phyloP scores from a whole-genome alignment of 2,888 invertebrate genomes.

The Papilio elwesi region DNA sequence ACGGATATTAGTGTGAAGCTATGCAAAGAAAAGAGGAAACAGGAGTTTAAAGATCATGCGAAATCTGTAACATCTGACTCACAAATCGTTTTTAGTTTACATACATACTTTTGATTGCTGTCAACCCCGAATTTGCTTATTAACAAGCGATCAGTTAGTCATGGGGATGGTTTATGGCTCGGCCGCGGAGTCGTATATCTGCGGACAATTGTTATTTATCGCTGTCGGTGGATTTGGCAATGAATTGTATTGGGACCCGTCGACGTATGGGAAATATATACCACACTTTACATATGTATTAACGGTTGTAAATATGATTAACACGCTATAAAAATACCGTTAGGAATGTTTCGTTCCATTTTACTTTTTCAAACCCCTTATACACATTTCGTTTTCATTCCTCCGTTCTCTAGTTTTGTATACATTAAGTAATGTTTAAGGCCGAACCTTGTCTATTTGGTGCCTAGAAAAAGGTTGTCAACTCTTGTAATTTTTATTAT shows the following conservation, averaged over 20 bases:
- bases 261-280: background rate
- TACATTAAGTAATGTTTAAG: no score
- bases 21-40: no score
- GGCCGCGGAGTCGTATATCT: slow-evolving; percentile 59
- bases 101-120: slow-evolving; percentile 18
- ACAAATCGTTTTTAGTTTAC: background rate
- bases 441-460: no score
- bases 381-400: no score
- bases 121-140: slow-evolving; percentile 54
- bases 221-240: slow-evolving; percentile 51
- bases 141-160: slow-evolving; percentile 78
- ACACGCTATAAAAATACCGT: background rate
- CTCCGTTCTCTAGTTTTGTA: no score
- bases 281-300: background rate
- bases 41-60: no score
- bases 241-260: slow-evolving; percentile 19
- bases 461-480: no score
- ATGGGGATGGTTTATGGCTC: slow-evolving; percentile 68
- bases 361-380: no score
- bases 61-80: no score
- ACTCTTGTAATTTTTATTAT: no score
- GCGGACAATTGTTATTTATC: slow-evolving; percentile 73
- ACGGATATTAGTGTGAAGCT: no score
- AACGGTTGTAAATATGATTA: background rate
- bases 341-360: background rate